A percentile compares a stretch with the other conserved stretches of the same genome.
These are phyloP conservation scores for Drosophila nr. medialis DNA, from an alignment of 2,888 invertebrate genomes.

Conservation along the genomic window DNA sequence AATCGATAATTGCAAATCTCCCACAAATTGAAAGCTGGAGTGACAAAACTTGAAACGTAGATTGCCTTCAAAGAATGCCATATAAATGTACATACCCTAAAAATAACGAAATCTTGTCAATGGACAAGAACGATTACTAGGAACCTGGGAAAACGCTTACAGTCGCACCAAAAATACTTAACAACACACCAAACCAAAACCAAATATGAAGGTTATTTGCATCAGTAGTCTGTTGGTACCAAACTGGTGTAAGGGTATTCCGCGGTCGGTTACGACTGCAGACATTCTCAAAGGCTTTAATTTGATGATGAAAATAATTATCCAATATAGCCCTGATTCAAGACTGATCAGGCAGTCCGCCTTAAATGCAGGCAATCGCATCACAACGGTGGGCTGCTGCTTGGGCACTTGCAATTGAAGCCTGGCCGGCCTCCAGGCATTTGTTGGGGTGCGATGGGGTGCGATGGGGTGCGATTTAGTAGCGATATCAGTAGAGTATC, in stretches of 20 bases:
- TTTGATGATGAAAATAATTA: not conserved
- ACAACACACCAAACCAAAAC: not conserved
- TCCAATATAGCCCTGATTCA: not conserved
- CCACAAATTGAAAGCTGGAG: not conserved
- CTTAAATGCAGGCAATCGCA: constrained; percentile 2
- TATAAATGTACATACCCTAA: not conserved
- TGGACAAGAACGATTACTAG: no score
- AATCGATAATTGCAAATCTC: not conserved
- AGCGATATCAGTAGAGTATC: no score
- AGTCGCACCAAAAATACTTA: not conserved
- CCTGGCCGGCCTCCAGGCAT: constrained; percentile 27
- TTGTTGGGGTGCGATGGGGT: constrained; percentile 40
- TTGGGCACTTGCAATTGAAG: constrained; percentile 33
- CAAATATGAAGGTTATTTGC: not conserved
- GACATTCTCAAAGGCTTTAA: not conserved
- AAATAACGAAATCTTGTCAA: not conserved
- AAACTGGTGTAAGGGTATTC: not conserved
- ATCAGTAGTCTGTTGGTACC: not conserved
- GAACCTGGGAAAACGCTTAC: no score
- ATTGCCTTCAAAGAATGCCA: not conserved
- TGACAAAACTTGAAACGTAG: not conserved
- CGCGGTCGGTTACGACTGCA: not conserved
- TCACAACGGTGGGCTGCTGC: not conserved
- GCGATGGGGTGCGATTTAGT: no score
- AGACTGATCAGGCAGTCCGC: not conserved